Evolutionary conservation across 2,797 vertebrate species (phyloP), one percentile per base, ranked within the genome.

Genomic region (Hoplostethus atlanticus): DNA sequence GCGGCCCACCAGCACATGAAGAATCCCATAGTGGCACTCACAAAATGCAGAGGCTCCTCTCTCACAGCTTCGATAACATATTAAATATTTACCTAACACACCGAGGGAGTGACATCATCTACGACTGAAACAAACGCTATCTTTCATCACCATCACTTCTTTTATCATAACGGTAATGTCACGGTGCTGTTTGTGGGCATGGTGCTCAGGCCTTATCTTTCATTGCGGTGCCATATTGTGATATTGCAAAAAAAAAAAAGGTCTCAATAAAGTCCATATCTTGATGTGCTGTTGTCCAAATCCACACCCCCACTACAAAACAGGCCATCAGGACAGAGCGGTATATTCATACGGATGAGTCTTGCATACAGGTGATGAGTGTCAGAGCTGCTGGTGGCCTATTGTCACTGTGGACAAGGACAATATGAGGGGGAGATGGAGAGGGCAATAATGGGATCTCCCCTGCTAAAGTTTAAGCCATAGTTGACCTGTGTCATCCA

Each of bases 281-380:
- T 90, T 88, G 36, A 84, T 84, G 61, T 57, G 59, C 47, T 46
- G 77, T 92, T 92, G 89, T 90, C 78, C 83, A 70, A 71, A 83
- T 79, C 77, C 77, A 76, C 59, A 74, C 59, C 75, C 67, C 62
- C 36, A 67, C 64, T 48, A 42, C 64, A 25, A 50, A 7, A 60
- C 16, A 64, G 81, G 62, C 73, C 62, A 42, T 68, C 46, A 55
- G 65, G 64, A 21, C 44, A 68, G 79, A 76, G 77, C 62, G 69
- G 64, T 69, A 82, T 88, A 89, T 93, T 92, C 84, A 89, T 91
- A 91, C 87, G 90, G 85, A 89, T 89, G 87, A 91, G 87, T 71
- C 72, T 68, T 34, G 84, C 87, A 86, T 92, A 91, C 88, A 91
- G 91, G 94, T 91, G 91, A 94, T 92, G 87, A 91, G 92, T 94